These are phyloP conservation scores for Ibycter americanus DNA, from an alignment of 2,797 vertebrate species.

Conservation along the genomic window DNA sequence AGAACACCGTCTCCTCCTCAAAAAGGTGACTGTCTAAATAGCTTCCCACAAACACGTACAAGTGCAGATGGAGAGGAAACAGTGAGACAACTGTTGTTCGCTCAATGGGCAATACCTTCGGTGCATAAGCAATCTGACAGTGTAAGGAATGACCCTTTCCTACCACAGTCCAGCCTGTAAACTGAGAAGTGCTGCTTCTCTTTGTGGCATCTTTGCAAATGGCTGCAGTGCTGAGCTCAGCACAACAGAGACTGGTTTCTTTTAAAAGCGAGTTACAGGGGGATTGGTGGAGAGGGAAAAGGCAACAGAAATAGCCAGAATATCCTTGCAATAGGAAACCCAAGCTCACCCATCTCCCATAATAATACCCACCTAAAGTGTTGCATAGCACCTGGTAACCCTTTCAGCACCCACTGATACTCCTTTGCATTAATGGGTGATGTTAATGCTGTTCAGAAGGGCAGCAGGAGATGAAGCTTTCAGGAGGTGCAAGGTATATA, in stretches of 20 bases:
- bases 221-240: constrained; percentile 32
- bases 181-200: neutral
- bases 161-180: neutral
- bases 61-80: neutral
- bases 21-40: neutral
- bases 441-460: neutral
- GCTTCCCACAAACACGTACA: neutral
- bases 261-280: neutral
- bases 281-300: neutral
- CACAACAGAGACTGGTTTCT: neutral
- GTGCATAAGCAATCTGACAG: neutral
- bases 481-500: neutral
- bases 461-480: neutral
- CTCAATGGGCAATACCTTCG: neutral
- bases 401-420: neutral
- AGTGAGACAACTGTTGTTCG: neutral
- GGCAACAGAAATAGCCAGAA: neutral
- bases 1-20: neutral
- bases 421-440: neutral
- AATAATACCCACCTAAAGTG: neutral
- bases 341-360: neutral
- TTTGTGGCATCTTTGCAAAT: neutral
- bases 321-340: neutral
- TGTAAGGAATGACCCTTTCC: neutral
- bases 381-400: neutral